Evolutionary conservation across 2,888 invertebrate species (phyloP).

Genomic region (Yponomeuta malinellus): DNA sequence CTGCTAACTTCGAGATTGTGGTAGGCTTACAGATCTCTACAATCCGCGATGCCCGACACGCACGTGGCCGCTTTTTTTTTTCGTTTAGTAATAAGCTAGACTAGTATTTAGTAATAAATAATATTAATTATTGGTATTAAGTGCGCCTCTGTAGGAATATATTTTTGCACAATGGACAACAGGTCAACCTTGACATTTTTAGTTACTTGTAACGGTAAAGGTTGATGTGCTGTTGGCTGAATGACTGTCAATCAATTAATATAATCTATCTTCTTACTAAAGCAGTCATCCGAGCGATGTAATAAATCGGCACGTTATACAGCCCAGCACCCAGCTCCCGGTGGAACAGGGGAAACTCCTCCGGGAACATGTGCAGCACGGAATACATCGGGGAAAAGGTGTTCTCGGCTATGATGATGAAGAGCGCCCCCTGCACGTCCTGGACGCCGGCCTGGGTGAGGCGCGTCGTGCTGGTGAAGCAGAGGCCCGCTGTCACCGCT

Average conservation of each 20-base stretch:
- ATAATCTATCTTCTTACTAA: constrained; percentile 76
- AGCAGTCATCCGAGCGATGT: constrained; percentile 85
- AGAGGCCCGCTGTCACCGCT: constrained; percentile 87
- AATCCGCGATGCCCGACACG: no score
- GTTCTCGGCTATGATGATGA: constrained; percentile 92
- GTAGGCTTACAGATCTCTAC: no score
- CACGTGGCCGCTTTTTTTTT: no score
- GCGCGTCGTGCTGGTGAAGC: constrained; percentile 85
- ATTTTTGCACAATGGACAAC: no score
- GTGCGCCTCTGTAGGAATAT: no score
- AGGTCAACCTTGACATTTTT: no score
- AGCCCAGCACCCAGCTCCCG: constrained; percentile 89
- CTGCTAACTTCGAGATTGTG: no score
- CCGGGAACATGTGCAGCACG: constrained; percentile 88
- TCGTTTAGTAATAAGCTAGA: no score
- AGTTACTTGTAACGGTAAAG: no score
- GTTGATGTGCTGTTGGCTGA: background rate
- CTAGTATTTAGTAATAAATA: no score
- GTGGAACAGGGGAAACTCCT: constrained; percentile 85
- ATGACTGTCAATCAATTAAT: no score
- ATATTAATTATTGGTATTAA: no score
- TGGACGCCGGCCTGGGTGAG: constrained; percentile 89
- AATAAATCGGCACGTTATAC: constrained; percentile 87
- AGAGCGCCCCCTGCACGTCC: constrained; percentile 90
- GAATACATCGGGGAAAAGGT: constrained; percentile 95